Conservation (phyloP, 2,113 vertebrate species). For the Amazona guildingii region DNA sequence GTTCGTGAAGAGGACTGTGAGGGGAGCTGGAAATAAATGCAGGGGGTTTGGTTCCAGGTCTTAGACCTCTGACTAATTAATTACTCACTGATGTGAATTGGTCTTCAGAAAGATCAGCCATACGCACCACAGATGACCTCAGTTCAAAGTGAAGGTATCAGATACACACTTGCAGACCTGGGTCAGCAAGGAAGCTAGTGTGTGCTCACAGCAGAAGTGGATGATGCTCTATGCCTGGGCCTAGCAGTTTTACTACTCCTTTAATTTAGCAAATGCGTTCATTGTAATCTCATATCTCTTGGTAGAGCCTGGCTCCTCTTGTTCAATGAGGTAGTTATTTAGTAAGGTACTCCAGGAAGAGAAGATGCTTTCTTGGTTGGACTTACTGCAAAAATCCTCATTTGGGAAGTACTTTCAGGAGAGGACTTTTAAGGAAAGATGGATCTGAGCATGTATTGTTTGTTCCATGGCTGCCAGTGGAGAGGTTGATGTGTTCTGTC, state of each 20-base stretch:
- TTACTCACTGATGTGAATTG: background rate
- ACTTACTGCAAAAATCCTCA: background rate
- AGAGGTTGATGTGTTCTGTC: background rate
- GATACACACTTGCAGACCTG: background rate
- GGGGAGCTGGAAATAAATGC: background rate
- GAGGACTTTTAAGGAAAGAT: background rate
- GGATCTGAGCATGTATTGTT: background rate
- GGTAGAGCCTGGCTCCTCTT: background rate
- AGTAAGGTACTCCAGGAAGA: background rate
- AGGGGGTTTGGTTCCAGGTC: background rate
- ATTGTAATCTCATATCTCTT: background rate
- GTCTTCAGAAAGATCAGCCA: background rate
- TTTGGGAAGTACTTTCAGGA: background rate
- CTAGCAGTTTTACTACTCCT: background rate
- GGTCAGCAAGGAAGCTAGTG: rapidly evolving
- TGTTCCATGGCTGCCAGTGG: background rate
- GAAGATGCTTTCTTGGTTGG: background rate
- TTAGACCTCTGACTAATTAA: background rate
- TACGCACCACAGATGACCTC: too few relatives aligned
- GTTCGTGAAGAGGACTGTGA: background rate
- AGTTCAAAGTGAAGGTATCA: background rate
- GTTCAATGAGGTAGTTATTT: background rate
- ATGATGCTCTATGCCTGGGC: background rate
- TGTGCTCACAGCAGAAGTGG: background rate
- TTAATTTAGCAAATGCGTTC: background rate